Evolutionary conservation across 1,140 invertebrate genomes (phyloP).

Genomic region (Aphelenchoides fujianensis): DNA sequence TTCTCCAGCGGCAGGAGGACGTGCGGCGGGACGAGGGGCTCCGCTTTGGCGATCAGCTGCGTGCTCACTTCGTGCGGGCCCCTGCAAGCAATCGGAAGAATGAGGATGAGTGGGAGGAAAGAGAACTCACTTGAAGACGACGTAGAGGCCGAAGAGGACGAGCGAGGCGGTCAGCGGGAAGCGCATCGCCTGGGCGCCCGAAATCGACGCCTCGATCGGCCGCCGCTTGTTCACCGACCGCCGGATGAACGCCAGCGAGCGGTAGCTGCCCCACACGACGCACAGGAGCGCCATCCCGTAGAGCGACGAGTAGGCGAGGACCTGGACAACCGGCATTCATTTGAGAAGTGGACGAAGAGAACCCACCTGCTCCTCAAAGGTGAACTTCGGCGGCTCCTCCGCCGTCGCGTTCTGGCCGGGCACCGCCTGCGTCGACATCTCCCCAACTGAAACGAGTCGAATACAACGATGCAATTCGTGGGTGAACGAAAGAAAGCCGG

Average conservation of each 20-base stretch:
- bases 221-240: slow-evolving; percentile 33
- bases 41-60: slow-evolving; percentile 18
- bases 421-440: neutral
- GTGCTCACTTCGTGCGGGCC: slow-evolving; percentile 6
- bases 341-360: neutral
- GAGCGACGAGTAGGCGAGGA: slow-evolving; percentile 48
- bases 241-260: slow-evolving; percentile 45
- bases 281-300: slow-evolving; percentile 52
- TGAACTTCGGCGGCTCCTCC: slow-evolving; percentile 29
- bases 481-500: neutral
- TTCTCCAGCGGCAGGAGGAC: slow-evolving; percentile 16
- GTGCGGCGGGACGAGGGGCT: slow-evolving; percentile 26
- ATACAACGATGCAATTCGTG: neutral
- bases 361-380: slow-evolving; percentile 46
- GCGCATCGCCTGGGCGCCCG: slow-evolving; percentile 32
- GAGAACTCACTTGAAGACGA: slow-evolving; percentile 47
- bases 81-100: slow-evolving; percentile 9
- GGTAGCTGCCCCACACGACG: slow-evolving; percentile 50
- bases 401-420: slow-evolving; percentile 1
- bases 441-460: too few relatives aligned
- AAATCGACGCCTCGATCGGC: slow-evolving; percentile 49
- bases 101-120: too few relatives aligned
- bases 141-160: slow-evolving; percentile 50
- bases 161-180: slow-evolving; percentile 49
- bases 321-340: slow-evolving; percentile 21